Conservation (phyloP, 2,113 vertebrate species). For the Cheirogaleus medius region DNA sequence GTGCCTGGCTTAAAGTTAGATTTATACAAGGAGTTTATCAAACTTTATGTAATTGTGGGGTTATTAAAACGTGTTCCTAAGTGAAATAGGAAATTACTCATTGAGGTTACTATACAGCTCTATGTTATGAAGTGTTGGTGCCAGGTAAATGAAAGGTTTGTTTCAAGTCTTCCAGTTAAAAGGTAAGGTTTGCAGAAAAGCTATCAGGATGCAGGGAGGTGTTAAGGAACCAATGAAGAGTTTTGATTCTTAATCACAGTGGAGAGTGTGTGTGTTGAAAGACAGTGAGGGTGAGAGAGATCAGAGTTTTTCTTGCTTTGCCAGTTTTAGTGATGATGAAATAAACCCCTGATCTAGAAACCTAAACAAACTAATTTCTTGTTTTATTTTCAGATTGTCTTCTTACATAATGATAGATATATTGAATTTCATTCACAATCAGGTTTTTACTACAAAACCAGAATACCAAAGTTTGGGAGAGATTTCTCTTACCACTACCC, state of each 20-base stretch:
- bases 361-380: background rate
- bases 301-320: background rate
- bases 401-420: conserved; percentile 92
- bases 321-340: background rate
- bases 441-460: conserved; percentile 95
- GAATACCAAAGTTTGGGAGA: conserved; percentile 97
- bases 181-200: background rate
- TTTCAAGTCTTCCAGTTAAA: background rate
- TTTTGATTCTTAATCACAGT: background rate
- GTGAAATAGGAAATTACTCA: background rate
- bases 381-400: conserved; percentile 90
- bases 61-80: background rate
- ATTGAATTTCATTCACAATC: conserved; percentile 98
- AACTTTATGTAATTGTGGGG: background rate
- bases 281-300: background rate
- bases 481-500: conserved; percentile 97
- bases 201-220: background rate
- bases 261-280: background rate
- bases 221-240: background rate
- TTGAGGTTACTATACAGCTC: background rate
- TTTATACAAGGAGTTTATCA: background rate
- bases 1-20: background rate
- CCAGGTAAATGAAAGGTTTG: background rate
- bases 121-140: accelerated
- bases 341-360: background rate